Conservation (phyloP, 1,140 invertebrate species). For the Rhyzopertha dominica region DNA sequence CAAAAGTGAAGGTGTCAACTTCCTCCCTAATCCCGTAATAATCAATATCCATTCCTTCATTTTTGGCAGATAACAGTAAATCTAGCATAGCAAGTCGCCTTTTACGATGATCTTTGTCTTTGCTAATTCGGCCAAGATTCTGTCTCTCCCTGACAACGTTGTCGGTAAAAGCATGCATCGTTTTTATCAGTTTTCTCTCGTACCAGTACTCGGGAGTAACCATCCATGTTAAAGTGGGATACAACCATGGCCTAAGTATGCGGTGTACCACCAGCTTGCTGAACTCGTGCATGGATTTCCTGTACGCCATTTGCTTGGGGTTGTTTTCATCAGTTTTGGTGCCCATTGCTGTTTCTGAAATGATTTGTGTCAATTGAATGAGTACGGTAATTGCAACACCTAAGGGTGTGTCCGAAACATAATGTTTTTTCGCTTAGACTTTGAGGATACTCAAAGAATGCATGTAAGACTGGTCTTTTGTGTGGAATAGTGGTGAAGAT, state of each 20-base stretch:
- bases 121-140: constrained; percentile 8
- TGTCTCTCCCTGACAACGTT: constrained; percentile 42
- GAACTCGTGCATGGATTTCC: constrained; percentile 47
- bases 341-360: constrained; percentile 76
- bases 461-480: too few species aligned
- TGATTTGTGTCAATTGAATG: too few species aligned
- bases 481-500: too few species aligned
- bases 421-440: too few species aligned
- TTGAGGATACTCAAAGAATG: too few species aligned
- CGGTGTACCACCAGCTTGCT: constrained; percentile 47
- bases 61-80: constrained; percentile 59
- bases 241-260: constrained; percentile 56
- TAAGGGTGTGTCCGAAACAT: too few species aligned
- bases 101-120: constrained; percentile 34
- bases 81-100: constrained; percentile 74
- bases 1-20: constrained; percentile 80
- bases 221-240: constrained; percentile 50
- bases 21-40: constrained; percentile 70
- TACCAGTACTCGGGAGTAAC: constrained; percentile 46
- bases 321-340: constrained; percentile 58
- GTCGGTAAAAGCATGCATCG: constrained; percentile 57
- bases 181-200: constrained; percentile 49
- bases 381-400: too few species aligned
- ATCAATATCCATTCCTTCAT: constrained; percentile 49
- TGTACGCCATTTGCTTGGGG: constrained; percentile 55